These are phyloP conservation scores for Aphelenchoides fujianensis DNA, from an alignment of 1,140 invertebrate genomes.

Conservation along the genomic window DNA sequence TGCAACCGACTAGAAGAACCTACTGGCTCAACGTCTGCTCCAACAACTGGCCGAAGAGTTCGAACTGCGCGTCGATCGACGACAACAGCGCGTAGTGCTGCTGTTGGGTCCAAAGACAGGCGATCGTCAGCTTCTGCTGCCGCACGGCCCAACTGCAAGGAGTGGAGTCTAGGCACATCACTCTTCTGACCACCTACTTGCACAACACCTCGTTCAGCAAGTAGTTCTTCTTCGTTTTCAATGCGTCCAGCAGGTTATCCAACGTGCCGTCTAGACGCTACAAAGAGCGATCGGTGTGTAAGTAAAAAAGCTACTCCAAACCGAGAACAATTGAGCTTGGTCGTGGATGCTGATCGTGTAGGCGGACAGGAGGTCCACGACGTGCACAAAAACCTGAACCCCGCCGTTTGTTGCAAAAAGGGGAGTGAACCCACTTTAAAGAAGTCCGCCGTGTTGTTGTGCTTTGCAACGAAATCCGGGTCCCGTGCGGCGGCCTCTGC, in stretches of 20 bases:
- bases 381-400: conserved; percentile 58
- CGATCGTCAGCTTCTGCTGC: conserved; percentile 61
- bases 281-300: conserved; percentile 21
- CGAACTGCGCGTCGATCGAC: conserved; percentile 58
- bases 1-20: too few relatives aligned
- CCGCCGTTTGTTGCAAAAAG: not conserved
- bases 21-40: conserved; percentile 60
- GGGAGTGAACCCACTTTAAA: conserved; percentile 48
- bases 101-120: conserved; percentile 57
- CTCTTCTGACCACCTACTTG: too few relatives aligned
- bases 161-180: too few relatives aligned
- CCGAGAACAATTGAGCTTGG: conserved; percentile 42
- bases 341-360: conserved; percentile 44
- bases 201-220: conserved; percentile 52
- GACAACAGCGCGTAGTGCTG: conserved; percentile 52
- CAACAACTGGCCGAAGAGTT: conserved; percentile 61
- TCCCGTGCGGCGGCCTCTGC: conserved; percentile 41
- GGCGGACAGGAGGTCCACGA: conserved; percentile 54
- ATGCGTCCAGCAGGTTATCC: conserved; percentile 41
- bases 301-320: too few relatives aligned
- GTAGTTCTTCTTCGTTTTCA: conserved; percentile 61
- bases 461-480: conserved; percentile 49
- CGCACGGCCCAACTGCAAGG: conserved; percentile 56
- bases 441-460: conserved; percentile 55
- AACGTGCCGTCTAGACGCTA: conserved; percentile 38